Conservation (phyloP, 2,888 invertebrate genomes). For the Lordiphosa fenestrarum region DNA sequence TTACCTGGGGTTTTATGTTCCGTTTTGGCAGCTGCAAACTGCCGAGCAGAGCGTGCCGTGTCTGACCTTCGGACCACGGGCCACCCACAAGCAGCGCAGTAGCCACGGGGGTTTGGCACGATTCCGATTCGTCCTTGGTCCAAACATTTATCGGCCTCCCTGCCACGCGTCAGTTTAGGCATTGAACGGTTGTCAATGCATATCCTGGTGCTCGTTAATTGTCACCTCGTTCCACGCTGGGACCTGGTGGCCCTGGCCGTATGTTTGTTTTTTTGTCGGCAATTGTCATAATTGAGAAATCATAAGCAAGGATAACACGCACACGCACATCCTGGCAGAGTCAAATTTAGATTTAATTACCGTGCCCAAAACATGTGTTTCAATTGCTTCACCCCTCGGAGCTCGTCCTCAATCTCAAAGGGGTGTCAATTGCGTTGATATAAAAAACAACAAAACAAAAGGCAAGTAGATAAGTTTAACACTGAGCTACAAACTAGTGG, state of each 20-base stretch:
- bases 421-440: conserved; percentile 57
- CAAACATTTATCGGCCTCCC: conserved; percentile 27
- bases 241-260: conserved; percentile 7
- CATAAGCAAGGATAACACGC: conserved; percentile 45
- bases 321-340: conserved; percentile 4
- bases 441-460: conserved; percentile 17
- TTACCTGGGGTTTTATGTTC: neutral
- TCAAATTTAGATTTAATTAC: conserved; percentile 73
- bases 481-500: neutral
- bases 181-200: conserved; percentile 42
- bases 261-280: conserved; percentile 30
- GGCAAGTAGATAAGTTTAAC: neutral
- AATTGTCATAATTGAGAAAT: conserved; percentile 73
- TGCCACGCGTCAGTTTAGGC: conserved; percentile 59
- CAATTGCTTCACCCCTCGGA: conserved; percentile 38
- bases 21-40: conserved; percentile 7
- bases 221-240: conserved; percentile 36
- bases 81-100: conserved; percentile 39
- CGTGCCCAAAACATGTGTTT: conserved; percentile 69
- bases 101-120: conserved; percentile 52
- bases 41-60: conserved; percentile 1
- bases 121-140: conserved; percentile 30
- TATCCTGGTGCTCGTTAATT: conserved; percentile 64
- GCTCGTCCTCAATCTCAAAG: conserved; percentile 32
- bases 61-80: conserved; percentile 16